Percentiles rank a stretch among this genome's conserved stretches.
Conservation (phyloP, 2,797 vertebrate genomes). For the Salarias fasciatus region DNA sequence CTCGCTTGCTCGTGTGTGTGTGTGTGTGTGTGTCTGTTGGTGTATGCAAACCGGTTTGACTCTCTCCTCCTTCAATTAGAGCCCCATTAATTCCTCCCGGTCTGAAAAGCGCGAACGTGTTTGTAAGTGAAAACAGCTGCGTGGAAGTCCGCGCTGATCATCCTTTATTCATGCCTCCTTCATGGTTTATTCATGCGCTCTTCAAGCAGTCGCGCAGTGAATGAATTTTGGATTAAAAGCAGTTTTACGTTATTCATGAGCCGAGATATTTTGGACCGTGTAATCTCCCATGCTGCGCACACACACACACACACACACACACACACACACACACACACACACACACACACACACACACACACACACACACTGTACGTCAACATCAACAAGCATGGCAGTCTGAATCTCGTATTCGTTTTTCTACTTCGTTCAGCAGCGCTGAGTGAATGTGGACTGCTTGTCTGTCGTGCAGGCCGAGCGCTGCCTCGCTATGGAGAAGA, state of each 20-base stretch:
- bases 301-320: conserved; percentile 8
- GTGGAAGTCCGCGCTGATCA: conserved; percentile 46
- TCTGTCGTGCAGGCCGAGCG: conserved; percentile 48
- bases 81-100: conserved; percentile 21
- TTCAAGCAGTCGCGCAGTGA: conserved; percentile 55
- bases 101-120: conserved; percentile 30
- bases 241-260: conserved; percentile 75
- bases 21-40: conserved; percentile 1
- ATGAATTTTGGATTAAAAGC: conserved; percentile 82
- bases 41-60: conserved; percentile 25
- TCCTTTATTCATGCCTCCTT: conserved; percentile 63
- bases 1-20: conserved; percentile 3
- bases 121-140: conserved; percentile 45
- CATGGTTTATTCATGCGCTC: conserved; percentile 65
- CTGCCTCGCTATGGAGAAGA: conserved; percentile 84
- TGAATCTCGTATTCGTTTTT: conserved; percentile 11
- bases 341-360: neutral
- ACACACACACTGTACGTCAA: neutral
- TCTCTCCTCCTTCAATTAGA: conserved; percentile 36
- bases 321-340: conserved; percentile 11
- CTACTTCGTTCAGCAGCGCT: neutral
- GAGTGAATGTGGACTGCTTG: neutral
- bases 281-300: conserved; percentile 8
- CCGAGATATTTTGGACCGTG: conserved; percentile 51
- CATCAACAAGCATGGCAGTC: conserved; percentile 7